These are phyloP conservation scores for Endotricha flammealis DNA, from an alignment of 2,888 invertebrate species.

Conservation along the genomic window DNA sequence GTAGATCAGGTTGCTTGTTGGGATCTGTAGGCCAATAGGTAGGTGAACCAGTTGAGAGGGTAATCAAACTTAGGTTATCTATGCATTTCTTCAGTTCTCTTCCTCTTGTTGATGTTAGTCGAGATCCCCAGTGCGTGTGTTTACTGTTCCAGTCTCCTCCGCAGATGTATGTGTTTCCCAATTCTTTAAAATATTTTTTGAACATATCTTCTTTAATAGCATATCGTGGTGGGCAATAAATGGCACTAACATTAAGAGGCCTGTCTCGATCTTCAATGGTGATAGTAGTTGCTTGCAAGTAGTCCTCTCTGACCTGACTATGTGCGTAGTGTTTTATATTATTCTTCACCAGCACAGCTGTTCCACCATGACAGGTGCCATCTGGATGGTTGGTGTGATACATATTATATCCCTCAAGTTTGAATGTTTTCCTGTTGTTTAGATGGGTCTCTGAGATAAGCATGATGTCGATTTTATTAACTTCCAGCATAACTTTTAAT, in stretches of 20 bases:
- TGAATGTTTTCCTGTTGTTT: no score
- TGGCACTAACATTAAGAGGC: background rate
- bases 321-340: background rate
- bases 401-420: background rate
- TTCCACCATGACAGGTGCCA: slow-evolving; percentile 1
- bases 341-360: background rate
- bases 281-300: background rate
- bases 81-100: no score
- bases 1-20: slow-evolving; percentile 2
- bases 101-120: no score
- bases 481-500: background rate
- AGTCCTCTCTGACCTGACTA: background rate
- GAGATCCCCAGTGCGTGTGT: no score
- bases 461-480: no score
- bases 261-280: background rate
- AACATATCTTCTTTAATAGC: background rate
- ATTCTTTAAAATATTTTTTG: background rate
- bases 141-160: background rate
- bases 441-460: no score
- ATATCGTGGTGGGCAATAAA: slow-evolving; percentile 1
- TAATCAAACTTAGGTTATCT: no score
- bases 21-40: background rate
- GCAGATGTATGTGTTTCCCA: background rate
- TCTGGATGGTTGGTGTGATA: background rate
- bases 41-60: background rate